Conservation (phyloP, 2,113 vertebrate genomes). For the Scortum barcoo region DNA sequence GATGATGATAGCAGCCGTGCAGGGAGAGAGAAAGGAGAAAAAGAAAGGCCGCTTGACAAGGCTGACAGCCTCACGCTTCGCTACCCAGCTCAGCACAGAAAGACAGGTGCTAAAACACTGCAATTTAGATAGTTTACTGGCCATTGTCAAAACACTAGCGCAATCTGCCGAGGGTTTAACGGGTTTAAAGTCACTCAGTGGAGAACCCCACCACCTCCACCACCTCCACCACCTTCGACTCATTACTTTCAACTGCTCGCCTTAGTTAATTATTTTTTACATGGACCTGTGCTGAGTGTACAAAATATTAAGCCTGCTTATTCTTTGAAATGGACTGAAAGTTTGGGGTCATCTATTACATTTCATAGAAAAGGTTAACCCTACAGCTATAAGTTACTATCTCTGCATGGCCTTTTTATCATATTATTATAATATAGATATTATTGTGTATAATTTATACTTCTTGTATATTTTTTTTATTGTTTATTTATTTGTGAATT, state of each 20-base stretch:
- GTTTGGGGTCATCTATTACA: background rate
- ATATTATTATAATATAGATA: background rate
- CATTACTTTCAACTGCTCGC: constrained; percentile 53
- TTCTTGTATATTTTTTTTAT: background rate
- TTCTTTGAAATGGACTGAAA: background rate
- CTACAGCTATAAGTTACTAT: background rate
- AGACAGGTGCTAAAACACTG: constrained; percentile 81
- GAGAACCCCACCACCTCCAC: constrained; percentile 23
- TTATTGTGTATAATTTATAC: background rate
- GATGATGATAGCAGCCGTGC: constrained; percentile 88
- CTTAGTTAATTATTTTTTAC: constrained; percentile 30
- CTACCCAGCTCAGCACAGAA: constrained; percentile 67
- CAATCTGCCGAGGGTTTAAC: constrained; percentile 84
- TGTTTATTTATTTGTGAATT: background rate
- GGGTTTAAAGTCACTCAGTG: constrained; percentile 83
- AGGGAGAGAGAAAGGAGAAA: constrained; percentile 66
- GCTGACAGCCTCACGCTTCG: constrained; percentile 80
- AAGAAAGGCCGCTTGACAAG: constrained; percentile 84
- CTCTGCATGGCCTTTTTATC: background rate
- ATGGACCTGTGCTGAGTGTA: constrained; percentile 16
- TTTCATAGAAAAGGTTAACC: background rate
- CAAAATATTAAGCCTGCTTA: constrained; percentile 1
- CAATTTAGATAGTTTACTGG: constrained; percentile 88
- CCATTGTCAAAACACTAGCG: constrained; percentile 83
- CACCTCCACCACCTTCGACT: constrained; percentile 39